A percentile compares a stretch with the other conserved stretches of the same genome.
Evolutionary conservation across 2,888 invertebrate genomes (phyloP).

Genomic region (Phragmatobia fuliginosa): DNA sequence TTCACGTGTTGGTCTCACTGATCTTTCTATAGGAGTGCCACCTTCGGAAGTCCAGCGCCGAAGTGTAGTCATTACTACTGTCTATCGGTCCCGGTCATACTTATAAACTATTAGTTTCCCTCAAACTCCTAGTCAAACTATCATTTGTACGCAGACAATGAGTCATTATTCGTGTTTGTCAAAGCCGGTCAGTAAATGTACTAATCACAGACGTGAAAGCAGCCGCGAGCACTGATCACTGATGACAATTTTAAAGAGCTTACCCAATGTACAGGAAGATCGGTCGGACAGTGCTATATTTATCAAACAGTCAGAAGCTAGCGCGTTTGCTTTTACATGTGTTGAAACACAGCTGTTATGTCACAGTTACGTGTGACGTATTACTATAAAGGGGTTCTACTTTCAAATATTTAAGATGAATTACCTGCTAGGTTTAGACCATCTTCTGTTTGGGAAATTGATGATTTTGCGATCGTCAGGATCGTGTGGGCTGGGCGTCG

Average conservation of each 20-base stretch:
- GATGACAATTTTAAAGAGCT: conserved; percentile 85
- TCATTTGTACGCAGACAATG: conserved; percentile 61
- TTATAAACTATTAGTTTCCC: conserved; percentile 54
- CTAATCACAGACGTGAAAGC: conserved; percentile 82
- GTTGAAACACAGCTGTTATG: conserved; percentile 76
- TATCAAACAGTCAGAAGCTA: conserved; percentile 80
- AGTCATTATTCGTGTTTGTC: conserved; percentile 74
- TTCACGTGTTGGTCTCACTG: conserved; percentile 89
- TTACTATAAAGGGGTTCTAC: conserved; percentile 44
- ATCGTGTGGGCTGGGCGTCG: conserved; percentile 76
- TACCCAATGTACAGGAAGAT: conserved; percentile 82
- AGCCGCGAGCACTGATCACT: conserved; percentile 83
- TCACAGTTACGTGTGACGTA: conserved; percentile 69
- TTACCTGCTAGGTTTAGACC: conserved; percentile 85
- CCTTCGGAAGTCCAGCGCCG: conserved; percentile 91
- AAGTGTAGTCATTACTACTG: conserved; percentile 80
- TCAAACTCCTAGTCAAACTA: conserved; percentile 54
- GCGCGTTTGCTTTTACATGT: conserved; percentile 82
- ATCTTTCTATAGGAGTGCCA: conserved; percentile 87
- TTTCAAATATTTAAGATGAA: conserved; percentile 37
- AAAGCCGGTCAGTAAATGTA: conserved; percentile 77
- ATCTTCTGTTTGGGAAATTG: conserved; percentile 68
- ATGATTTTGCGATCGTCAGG: conserved; percentile 62
- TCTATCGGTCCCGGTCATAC: conserved; percentile 69
- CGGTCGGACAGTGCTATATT: conserved; percentile 79